Evolutionary conservation across 1,140 invertebrate genomes (phyloP), one percentile per base, ranked within the genome.

Genomic region (Penaeus chinensis): DNA sequence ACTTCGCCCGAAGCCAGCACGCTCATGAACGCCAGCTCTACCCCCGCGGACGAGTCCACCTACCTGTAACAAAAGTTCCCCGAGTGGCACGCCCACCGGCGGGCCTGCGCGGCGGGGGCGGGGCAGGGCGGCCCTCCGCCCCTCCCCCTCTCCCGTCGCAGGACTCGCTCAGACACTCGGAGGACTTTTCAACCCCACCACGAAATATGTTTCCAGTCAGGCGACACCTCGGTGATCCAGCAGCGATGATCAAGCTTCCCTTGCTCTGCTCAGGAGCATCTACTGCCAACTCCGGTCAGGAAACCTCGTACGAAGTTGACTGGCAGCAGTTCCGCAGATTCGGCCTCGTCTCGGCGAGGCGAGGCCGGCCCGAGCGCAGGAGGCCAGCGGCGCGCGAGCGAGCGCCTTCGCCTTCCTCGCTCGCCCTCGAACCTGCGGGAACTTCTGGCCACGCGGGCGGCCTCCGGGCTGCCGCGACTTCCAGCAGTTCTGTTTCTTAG

Each of bases 171-270:
- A 54, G 54, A 69, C 71, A 62, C 47, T 63, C 13, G 24, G 20
- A 54, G 71, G 27, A 82, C 60, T 81, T 37, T 20, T 37, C 80
- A 20, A 87, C 86, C 86, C 86, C 81, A 81, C 80, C 80, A 27
- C 37, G 79, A 87, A 79, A 22, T 20, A n/a, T 63, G 86, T 82
- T 74, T 82, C 86, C 86, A 83, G 86, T 69, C 77, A 87, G 86
- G 71, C 80, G 54, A 62, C 86, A 87, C 86, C 86, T 87, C 86
- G 80, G 60, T 32, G 63, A 42, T 60, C 60, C 63, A 62, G 37
- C 22, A 62, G 62, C 62, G 32, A 63, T 32, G 19, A 27, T 60
- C 78, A 71, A 32, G 32, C n/a, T 42, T 78, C 71, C 62, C 22
- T 42, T 82, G 71, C 84, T 79, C 77, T 62, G 27, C 32, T 80